Evolutionary conservation across 2,113 vertebrate species (phyloP).

Genomic region (Zosterops japonicus): DNA sequence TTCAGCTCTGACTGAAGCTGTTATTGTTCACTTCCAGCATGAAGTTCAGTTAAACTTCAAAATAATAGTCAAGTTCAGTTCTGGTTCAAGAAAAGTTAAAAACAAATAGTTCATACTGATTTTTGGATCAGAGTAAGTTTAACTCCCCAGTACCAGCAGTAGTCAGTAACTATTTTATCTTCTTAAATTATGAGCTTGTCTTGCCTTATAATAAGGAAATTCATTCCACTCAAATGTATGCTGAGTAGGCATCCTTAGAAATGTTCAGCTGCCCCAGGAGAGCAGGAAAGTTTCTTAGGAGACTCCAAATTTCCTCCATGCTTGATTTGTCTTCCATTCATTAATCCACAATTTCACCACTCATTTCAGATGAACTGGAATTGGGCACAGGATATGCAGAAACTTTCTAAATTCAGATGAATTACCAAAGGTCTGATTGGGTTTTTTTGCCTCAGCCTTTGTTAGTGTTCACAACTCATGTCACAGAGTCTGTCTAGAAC

Average conservation of each 20-base stretch:
- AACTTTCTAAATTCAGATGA: background rate
- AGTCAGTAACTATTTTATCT: background rate
- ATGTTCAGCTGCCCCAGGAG: background rate
- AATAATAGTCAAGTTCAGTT: slow-evolving; percentile 26
- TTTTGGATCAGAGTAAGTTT: slow-evolving; percentile 15
- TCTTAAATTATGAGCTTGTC: background rate
- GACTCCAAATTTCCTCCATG: background rate
- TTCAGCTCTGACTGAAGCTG: background rate
- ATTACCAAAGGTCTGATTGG: background rate
- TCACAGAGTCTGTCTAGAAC: background rate
- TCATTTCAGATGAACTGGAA: slow-evolving; percentile 2
- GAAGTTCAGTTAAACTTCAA: slow-evolving; percentile 19
- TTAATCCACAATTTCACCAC: slow-evolving; percentile 17
- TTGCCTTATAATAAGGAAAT: slow-evolving; percentile 15
- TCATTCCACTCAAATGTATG: background rate
- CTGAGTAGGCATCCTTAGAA: slow-evolving; percentile 16
- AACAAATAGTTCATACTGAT: background rate
- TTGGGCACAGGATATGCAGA: background rate
- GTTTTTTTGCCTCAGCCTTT: background rate
- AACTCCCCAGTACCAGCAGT: background rate
- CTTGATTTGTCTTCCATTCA: slow-evolving; percentile 9
- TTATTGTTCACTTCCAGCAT: slow-evolving; percentile 30
- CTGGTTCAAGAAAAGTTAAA: slow-evolving; percentile 42
- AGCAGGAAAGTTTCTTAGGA: background rate
- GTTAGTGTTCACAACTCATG: background rate